These are phyloP conservation scores for Xestia c-nigrum DNA, from an alignment of 2,888 invertebrate species.

Conservation along the genomic window DNA sequence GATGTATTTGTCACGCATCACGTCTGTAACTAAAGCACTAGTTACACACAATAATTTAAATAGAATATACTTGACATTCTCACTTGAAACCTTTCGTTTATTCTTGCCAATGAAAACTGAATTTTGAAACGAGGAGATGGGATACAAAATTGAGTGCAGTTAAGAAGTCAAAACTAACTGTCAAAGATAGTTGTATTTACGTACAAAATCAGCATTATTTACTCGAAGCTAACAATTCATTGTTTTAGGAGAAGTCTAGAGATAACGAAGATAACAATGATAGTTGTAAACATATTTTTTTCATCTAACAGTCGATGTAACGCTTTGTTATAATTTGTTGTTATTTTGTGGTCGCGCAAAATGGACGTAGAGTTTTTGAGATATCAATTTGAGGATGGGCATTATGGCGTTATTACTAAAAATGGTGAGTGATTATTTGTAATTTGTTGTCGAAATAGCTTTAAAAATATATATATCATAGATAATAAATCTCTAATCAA, in stretches of 20 bases:
- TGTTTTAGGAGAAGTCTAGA: constrained; percentile 58
- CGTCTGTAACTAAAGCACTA: constrained; percentile 53
- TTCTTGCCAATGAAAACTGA: constrained; percentile 9
- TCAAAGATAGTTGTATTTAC: constrained; percentile 62
- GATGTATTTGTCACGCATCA: constrained; percentile 46
- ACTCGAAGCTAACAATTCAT: constrained; percentile 56
- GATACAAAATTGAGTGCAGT: constrained; percentile 6
- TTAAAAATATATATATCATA: not conserved
- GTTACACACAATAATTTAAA: constrained; percentile 51
- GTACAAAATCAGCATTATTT: constrained; percentile 60
- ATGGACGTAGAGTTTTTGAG: constrained; percentile 85
- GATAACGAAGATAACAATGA: constrained; percentile 59
- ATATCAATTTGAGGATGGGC: constrained; percentile 80
- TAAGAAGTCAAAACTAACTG: constrained; percentile 16
- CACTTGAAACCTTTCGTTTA: constrained; percentile 20
- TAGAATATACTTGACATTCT: constrained; percentile 46
- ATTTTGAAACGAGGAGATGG: not conserved
- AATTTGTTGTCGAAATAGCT: not conserved
- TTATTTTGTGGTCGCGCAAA: constrained; percentile 42
- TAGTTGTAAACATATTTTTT: constrained; percentile 62
- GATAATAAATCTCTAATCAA: not conserved
- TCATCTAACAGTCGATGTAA: constrained; percentile 47
- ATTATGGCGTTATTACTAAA: constrained; percentile 80
- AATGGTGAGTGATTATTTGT: constrained; percentile 74
- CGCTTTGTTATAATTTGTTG: constrained; percentile 45